A percentile compares a stretch with the other conserved stretches of the same genome.
Conservation (phyloP, 2,888 invertebrate genomes). For the Synanthedon andrenaeformis region DNA sequence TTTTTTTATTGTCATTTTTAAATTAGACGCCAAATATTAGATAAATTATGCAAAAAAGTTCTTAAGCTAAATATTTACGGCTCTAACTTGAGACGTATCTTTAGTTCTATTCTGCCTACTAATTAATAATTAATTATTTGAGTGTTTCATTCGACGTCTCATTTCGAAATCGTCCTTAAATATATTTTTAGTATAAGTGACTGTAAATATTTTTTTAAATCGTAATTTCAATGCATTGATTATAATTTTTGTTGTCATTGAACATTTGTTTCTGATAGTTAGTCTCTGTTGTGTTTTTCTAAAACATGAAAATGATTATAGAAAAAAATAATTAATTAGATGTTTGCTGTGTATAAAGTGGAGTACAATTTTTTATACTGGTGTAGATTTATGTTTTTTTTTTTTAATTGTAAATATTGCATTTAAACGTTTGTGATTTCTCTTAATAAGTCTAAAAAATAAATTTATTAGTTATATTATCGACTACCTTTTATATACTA, state of each 20-base stretch:
- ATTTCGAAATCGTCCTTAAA: slow-evolving; percentile 6
- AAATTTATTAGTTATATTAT: background rate
- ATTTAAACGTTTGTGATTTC: slow-evolving; percentile 62
- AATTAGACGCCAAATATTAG: slow-evolving; percentile 65
- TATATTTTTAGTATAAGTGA: slow-evolving; percentile 23
- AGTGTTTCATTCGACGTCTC: no score
- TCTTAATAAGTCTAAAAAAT: slow-evolving; percentile 24
- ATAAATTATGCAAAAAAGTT: slow-evolving; percentile 29
- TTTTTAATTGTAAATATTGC: slow-evolving; percentile 56
- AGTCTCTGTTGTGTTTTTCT: slow-evolving; percentile 35
- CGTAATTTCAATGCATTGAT: slow-evolving; percentile 4
- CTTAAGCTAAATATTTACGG: background rate
- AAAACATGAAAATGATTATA: slow-evolving; percentile 25
- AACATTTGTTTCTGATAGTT: slow-evolving; percentile 4
- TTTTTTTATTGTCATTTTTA: slow-evolving; percentile 32
- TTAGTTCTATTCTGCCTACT: background rate
- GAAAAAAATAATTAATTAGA: slow-evolving; percentile 21
- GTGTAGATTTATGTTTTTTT: slow-evolving; percentile 25
- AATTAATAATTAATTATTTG: background rate
- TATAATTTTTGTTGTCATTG: slow-evolving; percentile 4
- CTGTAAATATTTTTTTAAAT: slow-evolving; percentile 31
- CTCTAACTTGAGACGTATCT: no score
- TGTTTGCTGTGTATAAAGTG: slow-evolving; percentile 29
- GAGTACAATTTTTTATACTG: slow-evolving; percentile 12
- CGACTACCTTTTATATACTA: slow-evolving; percentile 18